Conservation (phyloP, 2,797 vertebrate species). For the Chrosomus eos region DNA sequence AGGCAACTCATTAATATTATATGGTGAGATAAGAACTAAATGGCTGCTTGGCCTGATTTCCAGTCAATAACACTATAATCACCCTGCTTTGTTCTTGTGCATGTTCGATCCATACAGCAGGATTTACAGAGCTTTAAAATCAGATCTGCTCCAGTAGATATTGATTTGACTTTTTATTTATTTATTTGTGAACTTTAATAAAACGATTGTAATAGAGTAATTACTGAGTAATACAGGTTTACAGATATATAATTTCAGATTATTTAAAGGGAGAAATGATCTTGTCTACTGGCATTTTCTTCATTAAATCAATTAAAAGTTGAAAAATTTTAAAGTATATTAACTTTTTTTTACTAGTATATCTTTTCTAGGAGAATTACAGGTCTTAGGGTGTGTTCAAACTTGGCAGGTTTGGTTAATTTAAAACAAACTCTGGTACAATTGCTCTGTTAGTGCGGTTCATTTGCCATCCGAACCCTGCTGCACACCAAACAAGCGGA, state of each 20-base stretch:
- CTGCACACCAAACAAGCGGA: too few relatives aligned
- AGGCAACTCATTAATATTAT: constrained; percentile 1
- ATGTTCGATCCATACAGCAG: background rate
- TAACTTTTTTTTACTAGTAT: background rate
- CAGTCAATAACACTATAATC: constrained; percentile 13
- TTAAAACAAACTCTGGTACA: background rate
- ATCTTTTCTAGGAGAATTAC: background rate
- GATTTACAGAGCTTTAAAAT: background rate
- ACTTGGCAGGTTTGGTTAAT: background rate
- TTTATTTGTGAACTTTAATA: background rate
- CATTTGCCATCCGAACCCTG: too few relatives aligned
- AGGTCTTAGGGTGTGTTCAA: background rate
- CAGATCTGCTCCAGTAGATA: background rate
- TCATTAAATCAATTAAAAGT: background rate
- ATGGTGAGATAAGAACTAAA: constrained; percentile 7
- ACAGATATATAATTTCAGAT: background rate
- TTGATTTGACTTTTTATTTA: background rate
- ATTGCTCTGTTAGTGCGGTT: background rate
- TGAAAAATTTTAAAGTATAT: too few relatives aligned
- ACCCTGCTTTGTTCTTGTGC: background rate
- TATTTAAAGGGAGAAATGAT: background rate
- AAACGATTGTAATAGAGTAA: too few relatives aligned
- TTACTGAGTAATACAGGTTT: background rate
- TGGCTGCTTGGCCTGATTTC: background rate
- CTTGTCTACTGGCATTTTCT: background rate